Percentiles rank a stretch among this genome's conserved stretches.
These are phyloP conservation scores for Phylloscopus trochiloides DNA, from an alignment of 2,113 vertebrate genomes.

Conservation along the genomic window DNA sequence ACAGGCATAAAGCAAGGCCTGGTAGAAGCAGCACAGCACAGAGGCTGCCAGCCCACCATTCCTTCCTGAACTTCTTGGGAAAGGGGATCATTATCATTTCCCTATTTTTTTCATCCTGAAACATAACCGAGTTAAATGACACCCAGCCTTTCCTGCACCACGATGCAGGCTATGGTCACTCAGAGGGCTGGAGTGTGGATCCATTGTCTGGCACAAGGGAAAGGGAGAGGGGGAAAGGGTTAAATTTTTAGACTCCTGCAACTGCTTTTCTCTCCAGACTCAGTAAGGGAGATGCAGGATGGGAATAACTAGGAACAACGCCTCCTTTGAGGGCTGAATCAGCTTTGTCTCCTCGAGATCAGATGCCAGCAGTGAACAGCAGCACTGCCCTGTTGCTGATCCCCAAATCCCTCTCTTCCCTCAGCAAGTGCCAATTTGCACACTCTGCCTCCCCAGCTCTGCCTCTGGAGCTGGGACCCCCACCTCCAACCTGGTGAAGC, in stretches of 20 bases:
- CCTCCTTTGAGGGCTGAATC: background rate
- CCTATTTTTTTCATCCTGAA: background rate
- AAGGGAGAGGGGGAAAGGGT: background rate
- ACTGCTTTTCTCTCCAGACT: background rate
- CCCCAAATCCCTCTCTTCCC: background rate
- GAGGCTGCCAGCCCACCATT: background rate
- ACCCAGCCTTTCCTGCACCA: background rate
- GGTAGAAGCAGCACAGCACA: background rate
- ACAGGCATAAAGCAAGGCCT: background rate
- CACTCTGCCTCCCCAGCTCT: background rate
- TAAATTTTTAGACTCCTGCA: background rate
- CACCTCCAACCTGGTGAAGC: background rate
- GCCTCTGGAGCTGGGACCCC: background rate
- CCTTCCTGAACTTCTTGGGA: background rate
- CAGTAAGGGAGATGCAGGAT: background rate
- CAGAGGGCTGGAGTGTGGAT: background rate
- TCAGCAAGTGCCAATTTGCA: background rate
- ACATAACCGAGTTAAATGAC: background rate
- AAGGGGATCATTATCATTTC: background rate
- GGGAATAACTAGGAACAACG: background rate
- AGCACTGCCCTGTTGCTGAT: background rate
- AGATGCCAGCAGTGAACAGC: background rate
- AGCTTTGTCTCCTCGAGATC: background rate
- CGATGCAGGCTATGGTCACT: background rate
- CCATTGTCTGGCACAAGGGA: background rate